Base-by-base conservation (phyloP, 2,888 invertebrate genomes). In the Criorhina ranunculi region DNA sequence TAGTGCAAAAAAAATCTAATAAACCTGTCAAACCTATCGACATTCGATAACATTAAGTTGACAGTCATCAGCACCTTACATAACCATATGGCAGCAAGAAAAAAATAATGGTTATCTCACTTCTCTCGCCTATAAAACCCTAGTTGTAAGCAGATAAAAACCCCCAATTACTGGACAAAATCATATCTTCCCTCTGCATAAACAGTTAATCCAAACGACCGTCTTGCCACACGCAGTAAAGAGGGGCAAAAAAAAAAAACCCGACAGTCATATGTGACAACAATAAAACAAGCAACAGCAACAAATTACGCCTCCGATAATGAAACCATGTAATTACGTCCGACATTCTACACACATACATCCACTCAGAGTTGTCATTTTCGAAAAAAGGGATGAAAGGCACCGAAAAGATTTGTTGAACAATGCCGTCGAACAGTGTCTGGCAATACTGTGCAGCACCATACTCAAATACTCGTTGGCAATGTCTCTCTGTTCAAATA, bases 241-340 rank as follows among this genome's bases (percentile, higher is more conserved):
- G 15, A 5, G n/a, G 9, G n/a, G 15, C 17, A 33, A n/a, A 51
- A 24, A 2, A 12, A 33, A 12, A 0, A 49, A 17, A 46, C 33
- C 19, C 15, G 51, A 66, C 51, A 11, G 42, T 53, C 40, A 51
- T 51, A 49, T 37, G 53, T 17, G 67, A 67, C 53, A 67, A 19
- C 17, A 53, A 67, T 66, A 53, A 67, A 53, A 53, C 40, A 66
- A 37, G 53, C 72, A 73, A 62, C 62, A 64, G 29, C 31, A 40
- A 76, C 49, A 42, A 44, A 76, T 37, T 42, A 67, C 76, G 49
- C 76, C 66, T 67, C 11, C 76, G 66, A 67, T 67, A 67, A 67
- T 76, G 60, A 69, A 77, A 60, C 57, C 60, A 29, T 77, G 59
- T 77, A 67, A 77, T 77, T 77, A 67, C 76, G 51, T 60, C 59